Conservation (phyloP, 2,113 vertebrate genomes). For the Microcebus jonahi region DNA sequence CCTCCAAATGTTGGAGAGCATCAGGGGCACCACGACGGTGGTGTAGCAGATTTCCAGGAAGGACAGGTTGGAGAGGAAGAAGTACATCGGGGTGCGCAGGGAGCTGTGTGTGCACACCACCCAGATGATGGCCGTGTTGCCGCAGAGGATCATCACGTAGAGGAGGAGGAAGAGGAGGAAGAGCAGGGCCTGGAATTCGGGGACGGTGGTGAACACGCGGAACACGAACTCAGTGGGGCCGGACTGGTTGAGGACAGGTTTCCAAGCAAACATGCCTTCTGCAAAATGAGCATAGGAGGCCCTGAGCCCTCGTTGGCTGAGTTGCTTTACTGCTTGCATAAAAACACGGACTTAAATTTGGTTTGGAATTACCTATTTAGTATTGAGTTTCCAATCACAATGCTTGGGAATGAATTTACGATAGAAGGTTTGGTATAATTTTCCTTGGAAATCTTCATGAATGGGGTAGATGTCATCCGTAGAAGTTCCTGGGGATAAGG, state of each 20-base stretch:
- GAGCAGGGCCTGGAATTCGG: constrained; percentile 38
- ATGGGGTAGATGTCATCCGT: not conserved
- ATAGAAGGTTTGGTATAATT: not conserved
- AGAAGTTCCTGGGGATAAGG: not conserved
- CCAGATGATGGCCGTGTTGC: constrained; percentile 53
- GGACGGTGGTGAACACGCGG: not conserved
- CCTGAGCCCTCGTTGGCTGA: not conserved
- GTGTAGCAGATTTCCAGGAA: constrained; percentile 65
- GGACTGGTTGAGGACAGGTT: constrained; percentile 24
- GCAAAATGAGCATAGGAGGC: fast-evolving
- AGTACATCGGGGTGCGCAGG: constrained; percentile 60
- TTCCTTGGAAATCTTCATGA: not conserved
- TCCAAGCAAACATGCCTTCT: not conserved
- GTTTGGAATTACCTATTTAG: not conserved
- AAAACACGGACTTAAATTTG: not conserved
- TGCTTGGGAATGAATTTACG: not conserved
- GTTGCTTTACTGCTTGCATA: not conserved
- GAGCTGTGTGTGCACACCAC: not conserved
- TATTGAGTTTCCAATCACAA: not conserved
- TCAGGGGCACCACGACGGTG: constrained; percentile 45
- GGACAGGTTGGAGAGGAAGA: constrained; percentile 63
- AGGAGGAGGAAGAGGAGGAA: constrained; percentile 69
- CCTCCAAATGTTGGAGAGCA: constrained; percentile 60
- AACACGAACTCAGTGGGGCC: constrained; percentile 58
- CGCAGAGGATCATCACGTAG: constrained; percentile 46